phyloP scores from a whole-genome alignment of 2,888 invertebrate species.

The Heliconius erato region DNA sequence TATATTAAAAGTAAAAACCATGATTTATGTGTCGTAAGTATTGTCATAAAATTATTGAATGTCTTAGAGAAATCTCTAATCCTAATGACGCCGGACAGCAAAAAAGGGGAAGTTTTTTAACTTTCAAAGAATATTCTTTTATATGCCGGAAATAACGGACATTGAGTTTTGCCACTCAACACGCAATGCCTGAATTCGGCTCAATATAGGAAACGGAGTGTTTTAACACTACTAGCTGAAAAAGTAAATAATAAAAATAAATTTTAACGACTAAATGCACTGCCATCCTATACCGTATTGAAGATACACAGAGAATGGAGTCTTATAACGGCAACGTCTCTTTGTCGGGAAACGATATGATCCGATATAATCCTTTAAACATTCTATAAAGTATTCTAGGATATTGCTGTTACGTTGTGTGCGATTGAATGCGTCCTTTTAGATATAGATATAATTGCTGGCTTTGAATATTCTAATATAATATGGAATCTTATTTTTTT shows the following conservation, averaged over 20 bases:
- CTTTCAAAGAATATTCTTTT: too few relatives aligned
- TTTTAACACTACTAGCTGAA: background rate
- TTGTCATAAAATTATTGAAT: too few relatives aligned
- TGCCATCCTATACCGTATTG: background rate
- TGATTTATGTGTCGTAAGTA: too few relatives aligned
- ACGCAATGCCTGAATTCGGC: too few relatives aligned
- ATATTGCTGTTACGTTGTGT: slow-evolving; percentile 9
- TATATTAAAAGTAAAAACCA: too few relatives aligned
- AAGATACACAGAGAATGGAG: background rate
- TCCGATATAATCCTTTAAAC: slow-evolving; percentile 14
- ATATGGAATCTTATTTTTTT: background rate
- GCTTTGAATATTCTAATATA: background rate
- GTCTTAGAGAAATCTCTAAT: too few relatives aligned
- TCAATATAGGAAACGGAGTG: too few relatives aligned
- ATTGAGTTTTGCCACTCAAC: too few relatives aligned
- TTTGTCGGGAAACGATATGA: background rate
- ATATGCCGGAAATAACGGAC: too few relatives aligned
- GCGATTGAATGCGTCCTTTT: slow-evolving; percentile 11
- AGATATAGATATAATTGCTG: slow-evolving; percentile 7
- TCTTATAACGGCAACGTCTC: background rate
- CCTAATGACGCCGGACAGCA: too few relatives aligned
- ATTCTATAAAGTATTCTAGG: slow-evolving; percentile 1
- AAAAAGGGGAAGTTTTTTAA: too few relatives aligned
- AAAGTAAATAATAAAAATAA: background rate
- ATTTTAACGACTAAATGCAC: background rate